Conservation (phyloP, 2,113 vertebrate species). For the Madoqua kirkii region DNA sequence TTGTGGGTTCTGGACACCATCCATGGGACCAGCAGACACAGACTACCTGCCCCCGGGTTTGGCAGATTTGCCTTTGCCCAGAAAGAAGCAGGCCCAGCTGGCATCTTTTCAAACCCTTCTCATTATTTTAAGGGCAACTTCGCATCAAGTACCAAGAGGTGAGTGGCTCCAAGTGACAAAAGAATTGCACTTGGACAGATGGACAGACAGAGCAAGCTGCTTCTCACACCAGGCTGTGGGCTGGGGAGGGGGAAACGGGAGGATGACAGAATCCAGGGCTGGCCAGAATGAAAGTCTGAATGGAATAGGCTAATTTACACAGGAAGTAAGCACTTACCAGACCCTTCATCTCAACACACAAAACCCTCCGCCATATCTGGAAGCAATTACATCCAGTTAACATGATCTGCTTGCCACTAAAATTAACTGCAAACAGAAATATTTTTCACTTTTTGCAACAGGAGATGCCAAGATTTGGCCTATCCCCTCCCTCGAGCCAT, state of each 20-base stretch:
- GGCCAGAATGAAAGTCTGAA: slow-evolving; percentile 84
- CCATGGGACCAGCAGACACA: not conserved
- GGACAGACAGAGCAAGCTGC: slow-evolving; percentile 33
- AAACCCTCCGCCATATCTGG: slow-evolving; percentile 92
- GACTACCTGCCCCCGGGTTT: not conserved
- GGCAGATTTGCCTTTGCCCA: not conserved
- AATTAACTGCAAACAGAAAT: slow-evolving; percentile 92
- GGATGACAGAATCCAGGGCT: slow-evolving; percentile 90
- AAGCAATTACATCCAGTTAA: slow-evolving; percentile 96
- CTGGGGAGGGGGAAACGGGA: slow-evolving; percentile 3
- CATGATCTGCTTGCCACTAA: slow-evolving; percentile 94
- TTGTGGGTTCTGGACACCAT: not conserved
- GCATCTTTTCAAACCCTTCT: not conserved
- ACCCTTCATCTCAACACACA: slow-evolving; percentile 89
- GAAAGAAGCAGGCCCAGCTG: not conserved
- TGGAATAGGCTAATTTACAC: slow-evolving; percentile 91
- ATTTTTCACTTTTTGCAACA: slow-evolving; percentile 88
- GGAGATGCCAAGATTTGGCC: slow-evolving; percentile 79
- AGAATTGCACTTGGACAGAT: slow-evolving; percentile 40
- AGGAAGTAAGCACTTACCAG: slow-evolving; percentile 95
- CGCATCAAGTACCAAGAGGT: not conserved
- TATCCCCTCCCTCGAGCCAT: not conserved
- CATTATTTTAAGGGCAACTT: slow-evolving; percentile 21
- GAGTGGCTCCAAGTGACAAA: slow-evolving; percentile 20
- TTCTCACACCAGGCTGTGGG: slow-evolving; percentile 35